These are phyloP conservation scores for Meghimatium bilineatum DNA, from an alignment of 2,888 invertebrate genomes.

Conservation along the genomic window DNA sequence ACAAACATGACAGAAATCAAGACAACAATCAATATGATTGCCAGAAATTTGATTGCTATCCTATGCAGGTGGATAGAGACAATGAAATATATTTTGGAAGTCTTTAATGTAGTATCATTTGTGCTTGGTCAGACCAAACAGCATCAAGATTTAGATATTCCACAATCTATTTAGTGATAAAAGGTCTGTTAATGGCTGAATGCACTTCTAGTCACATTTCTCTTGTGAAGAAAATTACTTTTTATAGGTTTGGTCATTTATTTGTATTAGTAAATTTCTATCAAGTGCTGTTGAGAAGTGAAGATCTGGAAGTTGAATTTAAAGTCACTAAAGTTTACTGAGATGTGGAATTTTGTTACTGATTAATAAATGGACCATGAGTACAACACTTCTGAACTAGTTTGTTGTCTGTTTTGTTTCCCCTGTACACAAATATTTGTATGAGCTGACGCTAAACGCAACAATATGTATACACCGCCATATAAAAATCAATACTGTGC, in stretches of 20 bases:
- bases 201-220: background rate
- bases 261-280: background rate
- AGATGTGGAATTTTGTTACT: slow-evolving; percentile 18
- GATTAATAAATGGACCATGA: slow-evolving; percentile 23
- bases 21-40: too few species aligned
- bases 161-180: background rate
- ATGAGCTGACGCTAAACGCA: too few species aligned
- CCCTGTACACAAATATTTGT: background rate
- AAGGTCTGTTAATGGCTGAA: background rate
- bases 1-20: too few species aligned
- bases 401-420: background rate
- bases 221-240: background rate
- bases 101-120: background rate
- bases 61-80: too few species aligned
- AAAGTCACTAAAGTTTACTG: background rate
- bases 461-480: too few species aligned
- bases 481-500: too few species aligned
- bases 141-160: background rate
- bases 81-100: background rate
- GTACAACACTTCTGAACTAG: background rate
- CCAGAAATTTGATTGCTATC: too few species aligned
- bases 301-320: background rate
- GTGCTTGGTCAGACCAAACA: background rate
- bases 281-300: background rate
- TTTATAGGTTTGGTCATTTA: background rate